Evolutionary conservation across 2,888 invertebrate species (phyloP), one percentile per base, ranked within the genome.

Genomic region (Himalopsyche kuldschensis): DNA sequence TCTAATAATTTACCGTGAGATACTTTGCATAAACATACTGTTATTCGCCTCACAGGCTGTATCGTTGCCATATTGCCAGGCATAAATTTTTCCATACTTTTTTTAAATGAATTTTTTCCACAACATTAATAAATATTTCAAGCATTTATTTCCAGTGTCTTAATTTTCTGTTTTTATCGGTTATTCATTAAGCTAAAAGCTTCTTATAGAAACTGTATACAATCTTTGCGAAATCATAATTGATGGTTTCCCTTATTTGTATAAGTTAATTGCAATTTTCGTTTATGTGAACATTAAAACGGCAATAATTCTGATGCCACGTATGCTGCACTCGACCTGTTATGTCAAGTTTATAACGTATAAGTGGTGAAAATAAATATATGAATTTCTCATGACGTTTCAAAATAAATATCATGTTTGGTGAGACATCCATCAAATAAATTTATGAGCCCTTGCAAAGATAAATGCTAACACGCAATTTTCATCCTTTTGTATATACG

Each of bases 1-100:
- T 32, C 63, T 55, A 48, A 30, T 1, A 30, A 15, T 11, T 15
- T 30, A 27, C 46, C 79, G 82, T 82, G 82, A 48, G 82, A 82
- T 79, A 79, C 15, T 82, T n/a, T 75, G 82, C 17, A 15, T 20
- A 48, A 55, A 75, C 75, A 24, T 69, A 27, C 27, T 27, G 69
- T 69, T 69, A 55, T 47, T 46, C 47, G 48, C 76, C 41, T 78
- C 32, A 41, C 48, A 76, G 8, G 32, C 35, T 48, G 79, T 24
- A 76, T 47, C 48, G 55, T 24, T 10, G 6, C 32, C 32, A n/a
- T 76, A 24, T 47, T 78, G 78, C 47, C n/a, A 15, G 3, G 0
- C 4, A 11, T 41, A 5, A 75, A 75, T 27, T 6, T 8, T 5
- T 17, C 35, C 35, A 24, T 32, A 47, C 35, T 30, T 46, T n/a